These are phyloP conservation scores for Bombus superbus DNA, from an alignment of 1,140 invertebrate genomes.

Conservation along the genomic window DNA sequence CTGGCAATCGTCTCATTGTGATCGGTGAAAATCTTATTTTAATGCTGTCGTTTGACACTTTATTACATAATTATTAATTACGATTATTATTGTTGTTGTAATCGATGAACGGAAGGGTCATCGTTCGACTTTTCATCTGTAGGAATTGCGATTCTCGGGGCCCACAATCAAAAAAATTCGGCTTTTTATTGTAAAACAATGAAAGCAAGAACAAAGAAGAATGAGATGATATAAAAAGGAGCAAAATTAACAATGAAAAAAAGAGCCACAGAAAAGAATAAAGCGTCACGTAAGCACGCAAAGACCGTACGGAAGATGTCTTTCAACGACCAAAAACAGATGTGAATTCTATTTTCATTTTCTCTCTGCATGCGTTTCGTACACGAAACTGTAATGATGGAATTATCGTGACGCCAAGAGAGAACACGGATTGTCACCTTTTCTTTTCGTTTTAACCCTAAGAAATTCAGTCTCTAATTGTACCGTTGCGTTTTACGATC, in stretches of 20 bases:
- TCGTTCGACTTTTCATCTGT: conserved; percentile 1
- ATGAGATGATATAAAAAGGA: neutral
- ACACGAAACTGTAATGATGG: neutral
- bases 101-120: conserved; percentile 3
- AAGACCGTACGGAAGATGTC: conserved; percentile 12
- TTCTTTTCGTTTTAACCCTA: conserved; percentile 15
- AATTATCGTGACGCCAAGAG: neutral
- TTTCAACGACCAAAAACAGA: neutral
- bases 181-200: conserved; percentile 34
- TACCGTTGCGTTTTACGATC: neutral
- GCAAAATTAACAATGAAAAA: neutral
- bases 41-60: conserved; percentile 13
- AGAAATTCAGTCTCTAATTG: neutral
- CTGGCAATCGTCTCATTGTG: conserved; percentile 40
- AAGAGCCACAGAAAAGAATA: neutral
- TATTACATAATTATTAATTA: conserved; percentile 26
- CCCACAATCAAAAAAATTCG: conserved; percentile 21
- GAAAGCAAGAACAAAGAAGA: neutral
- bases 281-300: conserved; percentile 41
- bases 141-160: conserved; percentile 35
- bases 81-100: conserved; percentile 12
- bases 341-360: conserved; percentile 5
- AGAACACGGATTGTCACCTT: neutral
- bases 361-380: neutral
- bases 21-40: conserved; percentile 27